Evolutionary conservation across 1,140 invertebrate genomes (phyloP), one percentile per base, ranked within the genome.

Genomic region (Pseudobourletiella spinata): DNA sequence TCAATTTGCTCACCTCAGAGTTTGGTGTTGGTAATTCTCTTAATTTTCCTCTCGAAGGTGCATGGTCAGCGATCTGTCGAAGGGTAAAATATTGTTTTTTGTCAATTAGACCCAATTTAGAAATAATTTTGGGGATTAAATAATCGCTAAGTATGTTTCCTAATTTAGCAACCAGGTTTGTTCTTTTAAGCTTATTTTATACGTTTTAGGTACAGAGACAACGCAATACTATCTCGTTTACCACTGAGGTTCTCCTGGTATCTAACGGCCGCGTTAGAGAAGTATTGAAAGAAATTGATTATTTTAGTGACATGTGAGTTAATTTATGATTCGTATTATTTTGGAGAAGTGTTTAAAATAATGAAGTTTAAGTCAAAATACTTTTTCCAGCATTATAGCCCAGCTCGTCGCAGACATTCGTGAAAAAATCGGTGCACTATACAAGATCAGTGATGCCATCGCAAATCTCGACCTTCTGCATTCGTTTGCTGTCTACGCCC

Each of bases 391-490:
- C 54, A 76, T 82, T 20, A 72, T 81, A 14, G 72, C 72, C 18
- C 75, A 77, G 56, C 69, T 81, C 24, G 58, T 81, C 8, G 68
- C 61, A 44, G 67, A 73, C 20, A 75, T 92, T 4, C 78, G 84
- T 59, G 77, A 83, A 48, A 78, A 86, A 54, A 84, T 91, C 70
- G 77, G 81, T 0, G 84, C 83, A 66, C 77, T 95, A 6, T 91
- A 92, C 74, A 83, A 84, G 70, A 73, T 95, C 20, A 86, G 85
- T 61, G 88, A 91, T 68, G 80, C 85, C 58, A 80, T 94, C 46
- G 83, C 88, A 16, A 83, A 86, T 68, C 69, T 94, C 29, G 92
- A 95, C 71, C 77, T 94, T 56, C 71, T 93, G 2, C 72, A 85
- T 14, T 84, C 85, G 1, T 79, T 94, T 60, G 84, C 89, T 28